Evolutionary conservation across 2,888 invertebrate genomes (phyloP).

Genomic region (Drosophila formosana): DNA sequence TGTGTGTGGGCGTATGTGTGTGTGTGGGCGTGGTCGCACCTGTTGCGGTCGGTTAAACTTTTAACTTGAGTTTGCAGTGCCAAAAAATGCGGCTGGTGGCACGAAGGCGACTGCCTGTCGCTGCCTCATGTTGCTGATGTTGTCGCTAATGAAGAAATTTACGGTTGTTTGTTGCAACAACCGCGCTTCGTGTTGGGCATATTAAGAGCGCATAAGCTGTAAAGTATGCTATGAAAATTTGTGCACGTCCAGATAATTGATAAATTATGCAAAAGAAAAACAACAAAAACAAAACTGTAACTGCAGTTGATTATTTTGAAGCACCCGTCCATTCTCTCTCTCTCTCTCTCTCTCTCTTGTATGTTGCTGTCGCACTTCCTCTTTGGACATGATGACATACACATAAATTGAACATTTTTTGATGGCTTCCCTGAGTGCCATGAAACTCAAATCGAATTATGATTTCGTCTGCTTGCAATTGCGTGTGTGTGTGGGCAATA

Average conservation of each 20-base stretch:
- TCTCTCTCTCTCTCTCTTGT: neutral
- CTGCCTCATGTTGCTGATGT: constrained; percentile 11
- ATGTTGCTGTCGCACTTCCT: neutral
- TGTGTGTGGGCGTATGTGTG: constrained; percentile 23
- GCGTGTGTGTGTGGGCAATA: neutral
- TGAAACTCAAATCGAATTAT: constrained; percentile 51
- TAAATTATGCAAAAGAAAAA: constrained; percentile 53
- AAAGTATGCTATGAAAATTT: constrained; percentile 58
- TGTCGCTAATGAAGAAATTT: constrained; percentile 38
- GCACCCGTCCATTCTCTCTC: neutral
- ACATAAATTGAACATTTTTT: constrained; percentile 39
- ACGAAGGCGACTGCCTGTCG: neutral
- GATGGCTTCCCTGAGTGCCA: constrained; percentile 29
- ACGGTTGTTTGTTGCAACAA: constrained; percentile 6
- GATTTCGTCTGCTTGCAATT: constrained; percentile 25
- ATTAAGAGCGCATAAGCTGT: constrained; percentile 39
- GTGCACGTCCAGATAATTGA: constrained; percentile 48
- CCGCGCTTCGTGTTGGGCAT: constrained; percentile 41
- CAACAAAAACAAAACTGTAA: neutral
- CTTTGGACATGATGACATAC: neutral
- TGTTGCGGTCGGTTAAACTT: constrained; percentile 72
- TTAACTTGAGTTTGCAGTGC: constrained; percentile 52
- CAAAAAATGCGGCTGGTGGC: neutral
- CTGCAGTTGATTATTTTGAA: constrained; percentile 11
- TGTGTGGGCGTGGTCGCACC: constrained; percentile 46